These are phyloP conservation scores for Arvicola amphibius DNA, from an alignment of 2,797 vertebrate genomes.

Conservation along the genomic window DNA sequence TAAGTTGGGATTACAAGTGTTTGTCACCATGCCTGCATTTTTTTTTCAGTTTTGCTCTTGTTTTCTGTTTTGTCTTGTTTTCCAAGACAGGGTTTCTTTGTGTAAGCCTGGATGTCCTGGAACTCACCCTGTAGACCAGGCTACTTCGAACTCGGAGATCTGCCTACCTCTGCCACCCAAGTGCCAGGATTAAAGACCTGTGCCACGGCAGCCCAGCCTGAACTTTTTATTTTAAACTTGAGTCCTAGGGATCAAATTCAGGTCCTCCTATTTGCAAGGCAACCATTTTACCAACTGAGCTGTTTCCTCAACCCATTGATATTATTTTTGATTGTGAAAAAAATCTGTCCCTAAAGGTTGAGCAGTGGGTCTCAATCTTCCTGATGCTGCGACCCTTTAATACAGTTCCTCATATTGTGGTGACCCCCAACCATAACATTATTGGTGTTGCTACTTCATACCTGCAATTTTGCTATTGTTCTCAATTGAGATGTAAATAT, in stretches of 20 bases:
- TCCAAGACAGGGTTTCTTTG: too few species aligned
- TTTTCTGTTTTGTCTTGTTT: neutral
- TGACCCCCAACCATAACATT: neutral
- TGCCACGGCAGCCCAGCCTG: neutral
- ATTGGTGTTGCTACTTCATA: neutral
- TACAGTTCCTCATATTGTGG: neutral
- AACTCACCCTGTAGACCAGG: too few species aligned
- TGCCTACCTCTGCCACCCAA: neutral
- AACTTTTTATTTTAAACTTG: neutral
- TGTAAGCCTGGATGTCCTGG: too few species aligned
- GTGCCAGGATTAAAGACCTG: neutral
- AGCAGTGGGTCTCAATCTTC: neutral
- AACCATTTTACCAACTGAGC: neutral
- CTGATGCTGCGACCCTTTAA: neutral
- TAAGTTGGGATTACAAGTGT: neutral
- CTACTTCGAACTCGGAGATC: neutral
- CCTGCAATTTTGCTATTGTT: neutral
- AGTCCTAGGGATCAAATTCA: neutral
- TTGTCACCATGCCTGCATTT: neutral
- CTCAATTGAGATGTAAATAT: neutral
- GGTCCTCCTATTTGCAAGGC: neutral
- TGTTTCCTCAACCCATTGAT: neutral
- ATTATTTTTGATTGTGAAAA: neutral
- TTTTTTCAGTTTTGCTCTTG: neutral
- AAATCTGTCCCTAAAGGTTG: neutral